Base-by-base conservation (phyloP, 2,888 invertebrate genomes). In the Xylocampa areola region DNA sequence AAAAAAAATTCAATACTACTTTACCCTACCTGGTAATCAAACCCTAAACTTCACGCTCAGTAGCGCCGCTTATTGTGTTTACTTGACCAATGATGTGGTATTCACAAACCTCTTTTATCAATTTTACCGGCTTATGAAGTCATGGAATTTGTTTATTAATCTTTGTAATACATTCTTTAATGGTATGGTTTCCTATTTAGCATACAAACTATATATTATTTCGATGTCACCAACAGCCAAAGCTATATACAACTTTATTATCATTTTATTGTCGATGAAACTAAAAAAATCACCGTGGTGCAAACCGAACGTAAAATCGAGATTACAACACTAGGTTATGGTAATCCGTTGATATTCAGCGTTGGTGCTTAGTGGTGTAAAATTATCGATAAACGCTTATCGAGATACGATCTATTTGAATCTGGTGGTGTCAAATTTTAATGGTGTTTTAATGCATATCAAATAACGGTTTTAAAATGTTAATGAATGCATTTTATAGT, bases 271-370 rank as follows among this genome's bases (percentile, higher is more conserved):
- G 43, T 43, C 40, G 32, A 49, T 54, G 49, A 13, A 14, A 44
- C 58, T 32, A 57, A 61, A 68, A 71, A 65, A 63, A 36, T 57
- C 27, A 40, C 32, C 23, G 53, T 43, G 43, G 36, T 67, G 60
- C 39, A 49, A 64, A 50, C 45, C 43, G 55, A 66, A 68, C 51
- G 55, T 69, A 58, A 76, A 76, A 71, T 69, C 11, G 61, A 53
- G 59, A 73, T 76, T 72, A 71, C 75, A 70, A 62, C 65, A 65
- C 61, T 65, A 59, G 57, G 48, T 57, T 72, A 70, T 77, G 73
- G 59, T 71, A 70, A 76, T 73, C 57, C 54, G 53, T 51, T 44
- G 51, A 36, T 37, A 41, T 59, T 58, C 51, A 25, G 44, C 39
- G 32, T 47, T 58, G 45, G 17, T 29, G 44, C 41, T 52, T 37